These are phyloP conservation scores for Pipistrellus pipistrellus DNA, from an alignment of 2,797 vertebrate species.

Conservation along the genomic window DNA sequence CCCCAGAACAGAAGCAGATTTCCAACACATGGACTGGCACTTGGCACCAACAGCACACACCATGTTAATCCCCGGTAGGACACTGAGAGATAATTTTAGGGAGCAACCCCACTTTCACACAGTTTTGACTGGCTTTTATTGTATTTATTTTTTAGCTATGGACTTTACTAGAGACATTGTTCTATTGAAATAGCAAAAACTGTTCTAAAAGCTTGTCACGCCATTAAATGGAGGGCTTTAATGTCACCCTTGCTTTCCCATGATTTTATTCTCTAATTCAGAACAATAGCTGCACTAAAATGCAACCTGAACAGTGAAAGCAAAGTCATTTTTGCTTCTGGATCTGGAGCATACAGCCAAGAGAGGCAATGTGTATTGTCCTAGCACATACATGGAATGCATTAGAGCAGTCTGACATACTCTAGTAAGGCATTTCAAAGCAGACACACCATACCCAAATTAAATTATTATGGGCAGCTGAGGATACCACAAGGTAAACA, in stretches of 20 bases:
- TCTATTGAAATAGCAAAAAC: conserved; percentile 4
- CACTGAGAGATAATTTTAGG: conserved; percentile 17
- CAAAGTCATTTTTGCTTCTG: conserved; percentile 64
- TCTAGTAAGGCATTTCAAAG: conserved; percentile 80
- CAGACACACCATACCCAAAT: conserved; percentile 56
- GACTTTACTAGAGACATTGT: conserved; percentile 41
- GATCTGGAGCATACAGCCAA: conserved; percentile 57
- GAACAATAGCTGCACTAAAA: conserved; percentile 52
- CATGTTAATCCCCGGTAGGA: not conserved
- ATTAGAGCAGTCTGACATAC: conserved; percentile 42
- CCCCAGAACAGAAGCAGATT: conserved; percentile 46
- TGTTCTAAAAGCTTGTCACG: conserved; percentile 22
- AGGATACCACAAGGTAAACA: conserved; percentile 63
- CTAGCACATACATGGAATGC: conserved; percentile 57
- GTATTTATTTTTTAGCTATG: not conserved
- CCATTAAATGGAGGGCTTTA: conserved; percentile 6
- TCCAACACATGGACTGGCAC: conserved; percentile 39
- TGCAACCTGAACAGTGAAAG: conserved; percentile 26
- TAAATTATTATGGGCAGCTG: conserved; percentile 49
- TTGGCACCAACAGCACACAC: not conserved
- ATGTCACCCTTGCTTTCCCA: conserved; percentile 41
- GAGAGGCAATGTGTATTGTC: conserved; percentile 32
- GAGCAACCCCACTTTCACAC: conserved; percentile 4
- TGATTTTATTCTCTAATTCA: conserved; percentile 58
- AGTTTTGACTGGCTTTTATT: conserved; percentile 16